Percentiles rank a stretch among this genome's conserved stretches.
Conservation (phyloP, 2,113 vertebrate genomes). For the Rhinoptilus africanus region DNA sequence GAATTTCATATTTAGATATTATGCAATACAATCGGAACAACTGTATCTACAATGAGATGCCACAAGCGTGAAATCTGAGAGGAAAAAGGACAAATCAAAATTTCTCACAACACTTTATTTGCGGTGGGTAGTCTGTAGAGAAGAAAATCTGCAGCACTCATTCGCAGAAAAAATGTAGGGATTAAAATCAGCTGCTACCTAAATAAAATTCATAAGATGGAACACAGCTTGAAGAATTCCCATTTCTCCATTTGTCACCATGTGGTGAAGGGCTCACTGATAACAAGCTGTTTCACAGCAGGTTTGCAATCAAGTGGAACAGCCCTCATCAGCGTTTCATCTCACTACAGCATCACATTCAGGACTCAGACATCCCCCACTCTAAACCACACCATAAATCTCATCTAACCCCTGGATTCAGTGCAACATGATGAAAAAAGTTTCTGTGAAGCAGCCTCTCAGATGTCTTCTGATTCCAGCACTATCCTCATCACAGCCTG, state of each 20-base stretch:
- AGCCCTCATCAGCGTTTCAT: not conserved
- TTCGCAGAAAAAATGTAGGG: not conserved
- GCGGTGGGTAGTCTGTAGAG: not conserved
- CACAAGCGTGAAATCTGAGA: not conserved
- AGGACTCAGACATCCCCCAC: not conserved
- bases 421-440: not conserved
- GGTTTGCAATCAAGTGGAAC: not conserved
- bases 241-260: rapidly evolving
- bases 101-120: not conserved
- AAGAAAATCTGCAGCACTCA: not conserved
- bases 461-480: not conserved
- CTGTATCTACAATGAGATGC: not conserved
- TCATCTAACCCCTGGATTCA: not conserved
- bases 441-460: not conserved
- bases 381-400: not conserved
- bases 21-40: not conserved
- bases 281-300: not conserved
- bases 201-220: not conserved
- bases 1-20: not conserved
- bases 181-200: not conserved
- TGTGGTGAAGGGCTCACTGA: not conserved
- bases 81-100: not conserved
- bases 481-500: not conserved
- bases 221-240: not conserved
- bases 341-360: rapidly evolving